Conservation (phyloP, 2,888 invertebrate genomes). For the Acleris emargana region DNA sequence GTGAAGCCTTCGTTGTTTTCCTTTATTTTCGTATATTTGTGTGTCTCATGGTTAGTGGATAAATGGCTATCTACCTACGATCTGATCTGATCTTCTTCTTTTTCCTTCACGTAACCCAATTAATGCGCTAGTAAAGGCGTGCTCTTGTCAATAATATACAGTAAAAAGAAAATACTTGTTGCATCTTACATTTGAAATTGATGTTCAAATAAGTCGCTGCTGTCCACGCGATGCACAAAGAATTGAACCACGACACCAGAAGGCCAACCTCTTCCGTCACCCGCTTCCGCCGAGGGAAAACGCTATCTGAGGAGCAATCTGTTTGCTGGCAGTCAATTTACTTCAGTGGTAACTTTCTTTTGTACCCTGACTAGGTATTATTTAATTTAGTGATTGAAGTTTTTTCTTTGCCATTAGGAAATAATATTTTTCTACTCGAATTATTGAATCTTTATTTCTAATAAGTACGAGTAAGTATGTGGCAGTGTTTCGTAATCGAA, state of each 20-base stretch:
- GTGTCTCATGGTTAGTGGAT: too few relatives aligned
- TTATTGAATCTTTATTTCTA: too few relatives aligned
- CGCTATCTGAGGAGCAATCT: constrained; percentile 33
- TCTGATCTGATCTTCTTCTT: too few relatives aligned
- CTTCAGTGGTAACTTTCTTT: constrained; percentile 2
- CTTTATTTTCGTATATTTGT: too few relatives aligned
- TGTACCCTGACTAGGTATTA: constrained; percentile 2
- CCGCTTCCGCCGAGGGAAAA: constrained; percentile 27
- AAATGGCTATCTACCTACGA: too few relatives aligned
- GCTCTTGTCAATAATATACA: not conserved
- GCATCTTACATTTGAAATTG: not conserved
- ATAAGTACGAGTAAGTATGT: too few relatives aligned
- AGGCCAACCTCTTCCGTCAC: constrained; percentile 31
- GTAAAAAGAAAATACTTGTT: constrained; percentile 1
- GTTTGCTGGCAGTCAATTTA: constrained; percentile 25
- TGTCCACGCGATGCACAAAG: constrained; percentile 2
- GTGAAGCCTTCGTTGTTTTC: too few relatives aligned
- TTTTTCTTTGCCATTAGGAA: not conserved
- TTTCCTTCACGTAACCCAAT: too few relatives aligned
- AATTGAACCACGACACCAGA: constrained; percentile 15
- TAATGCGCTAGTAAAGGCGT: too few relatives aligned
- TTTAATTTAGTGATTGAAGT: constrained; percentile 1
- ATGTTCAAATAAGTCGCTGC: not conserved
- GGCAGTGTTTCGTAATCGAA: too few relatives aligned
- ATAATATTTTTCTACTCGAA: too few relatives aligned